Percentiles rank a stretch among this genome's conserved stretches.
phyloP scores from a whole-genome alignment of 2,888 invertebrate genomes.

The Empis stercorea region DNA sequence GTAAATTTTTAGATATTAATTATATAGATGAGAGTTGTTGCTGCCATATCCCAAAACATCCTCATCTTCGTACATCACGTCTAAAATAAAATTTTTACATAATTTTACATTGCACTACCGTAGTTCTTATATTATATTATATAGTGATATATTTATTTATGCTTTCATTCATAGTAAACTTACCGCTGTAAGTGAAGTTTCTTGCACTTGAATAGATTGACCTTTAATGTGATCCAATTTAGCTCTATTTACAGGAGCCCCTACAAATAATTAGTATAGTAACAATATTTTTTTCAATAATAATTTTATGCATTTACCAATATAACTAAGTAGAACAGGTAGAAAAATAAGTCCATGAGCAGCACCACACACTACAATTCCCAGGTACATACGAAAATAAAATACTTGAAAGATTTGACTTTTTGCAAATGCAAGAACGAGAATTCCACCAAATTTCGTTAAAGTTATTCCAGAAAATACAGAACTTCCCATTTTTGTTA shows the following conservation, averaged over 20 bases:
- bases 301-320: conserved; percentile 51
- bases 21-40: no score
- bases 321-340: conserved; percentile 92
- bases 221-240: conserved; percentile 63
- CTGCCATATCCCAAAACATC: no score
- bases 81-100: no score
- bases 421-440: conserved; percentile 92
- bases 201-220: conserved; percentile 61
- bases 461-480: conserved; percentile 95
- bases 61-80: no score
- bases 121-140: no score
- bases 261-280: conserved; percentile 37
- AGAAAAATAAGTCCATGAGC: conserved; percentile 94
- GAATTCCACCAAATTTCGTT: conserved; percentile 95
- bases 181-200: conserved; percentile 72
- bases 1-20: no score
- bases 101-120: no score
- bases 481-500: conserved; percentile 86
- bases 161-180: no score
- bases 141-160: no score
- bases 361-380: conserved; percentile 93
- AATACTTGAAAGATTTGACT: conserved; percentile 94
- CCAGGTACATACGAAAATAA: conserved; percentile 96
- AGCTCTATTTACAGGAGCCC: conserved; percentile 71
- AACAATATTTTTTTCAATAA: no score